Evolutionary conservation across 2,113 vertebrate species (phyloP).

Genomic region (Gracilinanus agilis): DNA sequence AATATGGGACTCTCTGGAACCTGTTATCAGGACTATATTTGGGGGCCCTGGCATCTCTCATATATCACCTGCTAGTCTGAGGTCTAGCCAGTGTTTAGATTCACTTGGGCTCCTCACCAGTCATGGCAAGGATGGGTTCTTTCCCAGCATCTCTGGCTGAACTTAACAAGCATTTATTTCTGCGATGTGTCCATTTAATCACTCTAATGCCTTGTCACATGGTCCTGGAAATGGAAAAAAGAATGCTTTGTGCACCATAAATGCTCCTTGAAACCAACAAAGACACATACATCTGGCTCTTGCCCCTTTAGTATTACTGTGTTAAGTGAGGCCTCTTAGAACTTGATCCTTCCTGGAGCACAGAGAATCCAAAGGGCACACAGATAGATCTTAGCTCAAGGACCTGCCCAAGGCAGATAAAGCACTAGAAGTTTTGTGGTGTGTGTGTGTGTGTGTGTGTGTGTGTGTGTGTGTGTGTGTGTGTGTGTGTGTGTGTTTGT

Average conservation of each 20-base stretch:
- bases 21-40: background rate
- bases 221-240: background rate
- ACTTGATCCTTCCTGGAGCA: background rate
- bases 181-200: background rate
- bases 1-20: background rate
- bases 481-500: too few relatives aligned
- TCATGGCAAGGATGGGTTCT: background rate
- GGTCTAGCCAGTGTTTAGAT: background rate
- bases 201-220: background rate
- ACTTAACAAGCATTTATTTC: background rate
- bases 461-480: too few relatives aligned
- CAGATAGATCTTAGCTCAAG: background rate
- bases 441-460: too few relatives aligned
- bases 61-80: background rate
- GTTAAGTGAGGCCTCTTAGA: background rate
- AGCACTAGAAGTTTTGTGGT: background rate
- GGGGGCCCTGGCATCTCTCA: background rate
- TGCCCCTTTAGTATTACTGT: background rate
- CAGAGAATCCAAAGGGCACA: background rate
- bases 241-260: background rate
- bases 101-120: background rate
- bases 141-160: background rate
- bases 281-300: background rate
- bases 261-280: background rate
- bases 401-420: background rate